Conservation (phyloP, 2,113 vertebrate genomes). For the Melanocharis versteri region DNA sequence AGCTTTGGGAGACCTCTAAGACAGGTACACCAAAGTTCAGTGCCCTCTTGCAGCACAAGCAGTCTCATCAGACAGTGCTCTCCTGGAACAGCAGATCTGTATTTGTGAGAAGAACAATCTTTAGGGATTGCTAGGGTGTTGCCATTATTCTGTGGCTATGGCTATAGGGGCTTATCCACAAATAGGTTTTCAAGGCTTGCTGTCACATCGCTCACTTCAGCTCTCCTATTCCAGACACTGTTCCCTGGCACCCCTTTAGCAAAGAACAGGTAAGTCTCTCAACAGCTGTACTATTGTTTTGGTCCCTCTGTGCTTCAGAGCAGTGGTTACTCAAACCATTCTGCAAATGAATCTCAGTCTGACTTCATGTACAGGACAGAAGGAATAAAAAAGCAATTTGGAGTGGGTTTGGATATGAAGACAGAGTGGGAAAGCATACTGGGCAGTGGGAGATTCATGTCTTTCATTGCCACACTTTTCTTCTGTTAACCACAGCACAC, state of each 20-base stretch:
- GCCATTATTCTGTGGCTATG: not conserved
- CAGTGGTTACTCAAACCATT: not conserved
- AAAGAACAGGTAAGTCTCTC: not conserved
- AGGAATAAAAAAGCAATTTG: not conserved
- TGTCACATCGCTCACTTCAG: not conserved
- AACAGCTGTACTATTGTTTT: not conserved
- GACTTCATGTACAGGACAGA: not conserved
- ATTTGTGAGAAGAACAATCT: not conserved
- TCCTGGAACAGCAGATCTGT: not conserved
- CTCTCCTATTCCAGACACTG: not conserved
- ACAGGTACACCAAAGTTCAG: not conserved
- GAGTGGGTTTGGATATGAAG: not conserved
- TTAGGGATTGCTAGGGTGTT: not conserved
- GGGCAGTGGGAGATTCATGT: not conserved
- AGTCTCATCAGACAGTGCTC: not conserved
- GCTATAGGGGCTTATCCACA: not conserved
- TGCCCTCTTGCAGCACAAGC: not conserved
- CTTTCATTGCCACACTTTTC: not conserved
- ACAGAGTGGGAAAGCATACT: not conserved
- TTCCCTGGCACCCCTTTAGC: not conserved
- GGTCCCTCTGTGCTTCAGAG: not conserved
- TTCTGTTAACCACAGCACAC: not conserved
- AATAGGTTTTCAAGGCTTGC: not conserved
- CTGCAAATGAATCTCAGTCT: not conserved
- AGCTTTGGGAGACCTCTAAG: not conserved